Percentiles rank a stretch among this genome's conserved stretches.
Evolutionary conservation across 2,113 vertebrate genomes (phyloP).

Genomic region (Thryonomys swinderianus): DNA sequence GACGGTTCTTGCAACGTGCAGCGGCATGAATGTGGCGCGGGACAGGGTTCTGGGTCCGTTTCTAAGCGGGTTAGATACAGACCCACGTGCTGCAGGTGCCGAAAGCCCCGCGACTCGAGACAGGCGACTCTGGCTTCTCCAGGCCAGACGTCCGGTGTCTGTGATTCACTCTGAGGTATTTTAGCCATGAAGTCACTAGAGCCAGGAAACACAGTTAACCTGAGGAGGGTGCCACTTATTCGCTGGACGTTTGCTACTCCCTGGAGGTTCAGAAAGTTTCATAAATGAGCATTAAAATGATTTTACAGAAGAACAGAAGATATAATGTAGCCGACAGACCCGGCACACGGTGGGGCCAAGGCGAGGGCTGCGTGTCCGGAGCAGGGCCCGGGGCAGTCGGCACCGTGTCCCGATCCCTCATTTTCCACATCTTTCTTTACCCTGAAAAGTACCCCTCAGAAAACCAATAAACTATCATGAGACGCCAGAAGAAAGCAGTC

Average conservation of each 20-base stretch:
- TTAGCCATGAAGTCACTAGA: not conserved
- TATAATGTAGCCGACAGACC: not conserved
- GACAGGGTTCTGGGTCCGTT: not conserved
- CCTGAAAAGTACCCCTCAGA: not conserved
- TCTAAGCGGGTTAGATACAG: not conserved
- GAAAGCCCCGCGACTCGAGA: not conserved
- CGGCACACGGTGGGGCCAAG: rapidly evolving
- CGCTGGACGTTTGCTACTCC: not conserved
- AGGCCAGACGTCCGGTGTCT: rapidly evolving
- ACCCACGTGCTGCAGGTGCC: rapidly evolving
- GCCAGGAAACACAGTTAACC: too few species aligned
- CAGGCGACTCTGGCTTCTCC: not conserved
- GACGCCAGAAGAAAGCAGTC: not conserved
- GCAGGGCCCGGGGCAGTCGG: not conserved
- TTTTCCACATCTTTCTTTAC: not conserved
- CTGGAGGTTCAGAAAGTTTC: not conserved
- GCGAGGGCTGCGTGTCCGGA: not conserved
- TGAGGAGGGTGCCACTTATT: rapidly evolving
- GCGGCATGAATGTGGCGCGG: not conserved
- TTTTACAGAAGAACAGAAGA: not conserved
- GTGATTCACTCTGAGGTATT: not conserved
- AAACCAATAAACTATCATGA: not conserved
- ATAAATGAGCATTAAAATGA: not conserved
- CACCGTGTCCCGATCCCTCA: not conserved
- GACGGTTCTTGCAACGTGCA: not conserved